Conservation (phyloP, 2,888 invertebrate genomes). For the Aethes cnicana region DNA sequence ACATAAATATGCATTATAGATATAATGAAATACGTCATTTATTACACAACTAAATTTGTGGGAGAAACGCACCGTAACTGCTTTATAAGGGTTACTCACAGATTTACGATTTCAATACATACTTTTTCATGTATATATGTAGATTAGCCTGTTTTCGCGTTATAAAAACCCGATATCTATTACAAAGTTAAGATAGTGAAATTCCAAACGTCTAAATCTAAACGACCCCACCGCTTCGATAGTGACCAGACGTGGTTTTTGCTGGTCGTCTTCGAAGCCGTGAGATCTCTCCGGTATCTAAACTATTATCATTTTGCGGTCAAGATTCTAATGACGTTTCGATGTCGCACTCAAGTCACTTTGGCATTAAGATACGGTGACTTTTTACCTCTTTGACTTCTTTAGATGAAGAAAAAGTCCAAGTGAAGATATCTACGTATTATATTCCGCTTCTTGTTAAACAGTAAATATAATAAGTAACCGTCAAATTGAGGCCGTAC, state of each 20-base stretch:
- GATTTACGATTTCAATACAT: slow-evolving; percentile 13
- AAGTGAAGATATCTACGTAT: too few species aligned
- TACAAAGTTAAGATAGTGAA: slow-evolving; percentile 18
- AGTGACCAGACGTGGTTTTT: slow-evolving; percentile 21
- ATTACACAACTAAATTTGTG: slow-evolving; percentile 58
- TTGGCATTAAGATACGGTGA: slow-evolving; percentile 27
- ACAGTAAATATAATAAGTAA: too few species aligned
- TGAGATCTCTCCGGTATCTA: slow-evolving; percentile 23
- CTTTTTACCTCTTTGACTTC: neutral
- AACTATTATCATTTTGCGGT: slow-evolving; percentile 47
- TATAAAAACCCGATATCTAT: neutral
- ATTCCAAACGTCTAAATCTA: neutral
- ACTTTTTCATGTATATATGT: neutral
- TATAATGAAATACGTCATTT: slow-evolving; percentile 60
- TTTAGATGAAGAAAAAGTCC: too few species aligned
- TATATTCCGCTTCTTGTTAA: too few species aligned
- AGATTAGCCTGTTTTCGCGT: too few species aligned
- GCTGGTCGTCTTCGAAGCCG: slow-evolving; percentile 4
- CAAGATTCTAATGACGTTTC: slow-evolving; percentile 57
- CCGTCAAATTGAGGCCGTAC: too few species aligned
- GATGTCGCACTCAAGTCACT: slow-evolving; percentile 43
- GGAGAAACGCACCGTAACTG: slow-evolving; percentile 31
- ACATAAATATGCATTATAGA: slow-evolving; percentile 70
- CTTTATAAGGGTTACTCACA: slow-evolving; percentile 20
- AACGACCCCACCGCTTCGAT: slow-evolving; percentile 1